These are phyloP conservation scores for Bambusicola thoracicus DNA, from an alignment of 2,113 vertebrate genomes.

Conservation along the genomic window DNA sequence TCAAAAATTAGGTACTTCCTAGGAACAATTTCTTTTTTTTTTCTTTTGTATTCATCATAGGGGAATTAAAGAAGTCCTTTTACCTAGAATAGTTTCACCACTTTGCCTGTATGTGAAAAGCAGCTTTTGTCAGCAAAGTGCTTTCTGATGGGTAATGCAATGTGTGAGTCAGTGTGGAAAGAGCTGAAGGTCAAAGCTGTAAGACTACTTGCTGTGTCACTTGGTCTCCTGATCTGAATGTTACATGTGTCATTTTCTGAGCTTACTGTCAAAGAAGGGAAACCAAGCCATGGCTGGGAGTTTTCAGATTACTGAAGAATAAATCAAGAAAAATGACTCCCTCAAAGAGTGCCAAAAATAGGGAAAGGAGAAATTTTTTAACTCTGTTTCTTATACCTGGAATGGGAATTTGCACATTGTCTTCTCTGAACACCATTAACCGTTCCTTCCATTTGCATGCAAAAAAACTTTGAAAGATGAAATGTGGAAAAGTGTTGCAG, in stretches of 20 bases:
- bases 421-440: neutral
- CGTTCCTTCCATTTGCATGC: neutral
- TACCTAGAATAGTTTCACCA: constrained; percentile 39
- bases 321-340: neutral
- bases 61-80: constrained; percentile 4
- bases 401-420: neutral
- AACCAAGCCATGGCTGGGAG: neutral
- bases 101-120: constrained; percentile 37
- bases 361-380: neutral
- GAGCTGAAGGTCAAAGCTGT: constrained; percentile 22
- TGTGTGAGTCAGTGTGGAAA: constrained; percentile 27
- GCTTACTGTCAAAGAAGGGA: constrained; percentile 34
- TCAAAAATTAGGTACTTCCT: constrained; percentile 58
- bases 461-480: neutral
- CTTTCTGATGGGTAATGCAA: constrained; percentile 62
- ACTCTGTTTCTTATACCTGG: neutral
- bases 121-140: constrained; percentile 35
- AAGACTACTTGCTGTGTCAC: neutral
- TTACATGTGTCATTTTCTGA: constrained; percentile 6
- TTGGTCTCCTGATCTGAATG: constrained; percentile 33
- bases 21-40: constrained; percentile 44
- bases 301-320: neutral
- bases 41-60: constrained; percentile 45
- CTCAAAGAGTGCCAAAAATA: neutral
- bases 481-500: neutral